Evolutionary conservation across 2,113 vertebrate genomes (phyloP).

Genomic region (Nyctereutes procyonoides): DNA sequence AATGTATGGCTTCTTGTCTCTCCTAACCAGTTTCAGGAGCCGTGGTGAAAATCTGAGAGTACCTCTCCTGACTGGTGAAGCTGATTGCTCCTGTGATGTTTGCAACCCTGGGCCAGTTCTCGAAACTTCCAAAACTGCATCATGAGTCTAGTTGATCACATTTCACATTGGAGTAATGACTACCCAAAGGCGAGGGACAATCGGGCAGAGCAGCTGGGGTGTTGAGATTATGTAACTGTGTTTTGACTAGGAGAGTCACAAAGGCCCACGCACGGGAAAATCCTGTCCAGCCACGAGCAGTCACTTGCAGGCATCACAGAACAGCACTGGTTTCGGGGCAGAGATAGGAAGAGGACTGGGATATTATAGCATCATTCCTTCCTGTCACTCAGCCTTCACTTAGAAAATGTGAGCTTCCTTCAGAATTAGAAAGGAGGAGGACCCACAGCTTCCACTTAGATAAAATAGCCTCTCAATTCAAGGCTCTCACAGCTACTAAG

Average conservation of each 20-base stretch:
- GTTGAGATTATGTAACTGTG: not conserved
- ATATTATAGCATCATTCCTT: not conserved
- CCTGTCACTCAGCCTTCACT: not conserved
- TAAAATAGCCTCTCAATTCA: conserved; percentile 38
- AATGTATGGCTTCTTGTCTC: not conserved
- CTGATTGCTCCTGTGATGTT: not conserved
- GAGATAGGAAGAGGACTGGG: not conserved
- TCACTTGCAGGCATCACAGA: not conserved
- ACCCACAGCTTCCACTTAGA: not conserved
- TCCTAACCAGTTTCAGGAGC: not conserved
- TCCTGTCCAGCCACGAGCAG: not conserved
- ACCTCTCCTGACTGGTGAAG: not conserved
- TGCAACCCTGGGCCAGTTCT: not conserved
- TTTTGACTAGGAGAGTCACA: not conserved
- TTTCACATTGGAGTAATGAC: not conserved
- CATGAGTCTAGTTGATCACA: not conserved
- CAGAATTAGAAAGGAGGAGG: not conserved
- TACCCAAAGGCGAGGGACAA: not conserved
- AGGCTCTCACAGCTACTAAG: conserved; percentile 33
- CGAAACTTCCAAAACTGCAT: not conserved
- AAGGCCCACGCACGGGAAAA: not conserved
- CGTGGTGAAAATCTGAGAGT: not conserved
- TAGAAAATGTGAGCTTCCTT: conserved; percentile 34
- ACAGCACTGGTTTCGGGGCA: not conserved
- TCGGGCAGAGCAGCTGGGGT: not conserved